Conservation (phyloP, 2,888 invertebrate genomes). For the Catonia carolina region DNA sequence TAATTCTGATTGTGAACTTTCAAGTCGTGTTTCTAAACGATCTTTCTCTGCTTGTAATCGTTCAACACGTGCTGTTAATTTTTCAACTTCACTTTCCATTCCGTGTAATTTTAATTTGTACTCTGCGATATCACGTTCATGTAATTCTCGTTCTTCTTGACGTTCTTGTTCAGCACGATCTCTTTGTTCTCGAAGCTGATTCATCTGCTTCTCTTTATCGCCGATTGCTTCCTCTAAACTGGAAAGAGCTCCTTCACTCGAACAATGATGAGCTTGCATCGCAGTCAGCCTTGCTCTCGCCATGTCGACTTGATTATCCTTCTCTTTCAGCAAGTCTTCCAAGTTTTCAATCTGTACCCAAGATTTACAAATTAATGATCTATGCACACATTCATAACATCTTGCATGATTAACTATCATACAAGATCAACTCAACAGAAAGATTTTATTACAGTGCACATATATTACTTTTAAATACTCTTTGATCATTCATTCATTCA, state of each 20-base stretch:
- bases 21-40: constrained; percentile 80
- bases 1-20: constrained; percentile 86
- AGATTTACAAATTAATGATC: neutral
- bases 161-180: constrained; percentile 94
- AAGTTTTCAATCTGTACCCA: constrained; percentile 82
- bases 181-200: constrained; percentile 86
- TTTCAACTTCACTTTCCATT: constrained; percentile 85
- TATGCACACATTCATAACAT: no score
- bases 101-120: constrained; percentile 91
- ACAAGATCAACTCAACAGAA: no score
- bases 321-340: constrained; percentile 94
- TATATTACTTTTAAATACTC: no score
- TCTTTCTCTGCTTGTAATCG: constrained; percentile 87
- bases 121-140: constrained; percentile 84
- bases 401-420: no score
- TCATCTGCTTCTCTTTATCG: constrained; percentile 96
- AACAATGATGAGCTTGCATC: constrained; percentile 91
- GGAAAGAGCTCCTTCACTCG: constrained; percentile 86
- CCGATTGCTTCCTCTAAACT: constrained; percentile 91
- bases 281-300: constrained; percentile 82
- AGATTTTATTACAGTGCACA: no score
- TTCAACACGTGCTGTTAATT: constrained; percentile 77
- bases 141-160: constrained; percentile 81
- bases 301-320: constrained; percentile 96
- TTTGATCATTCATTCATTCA: no score